Base-by-base conservation (phyloP, 2,797 vertebrate species). In the Eptatretus atami region DNA sequence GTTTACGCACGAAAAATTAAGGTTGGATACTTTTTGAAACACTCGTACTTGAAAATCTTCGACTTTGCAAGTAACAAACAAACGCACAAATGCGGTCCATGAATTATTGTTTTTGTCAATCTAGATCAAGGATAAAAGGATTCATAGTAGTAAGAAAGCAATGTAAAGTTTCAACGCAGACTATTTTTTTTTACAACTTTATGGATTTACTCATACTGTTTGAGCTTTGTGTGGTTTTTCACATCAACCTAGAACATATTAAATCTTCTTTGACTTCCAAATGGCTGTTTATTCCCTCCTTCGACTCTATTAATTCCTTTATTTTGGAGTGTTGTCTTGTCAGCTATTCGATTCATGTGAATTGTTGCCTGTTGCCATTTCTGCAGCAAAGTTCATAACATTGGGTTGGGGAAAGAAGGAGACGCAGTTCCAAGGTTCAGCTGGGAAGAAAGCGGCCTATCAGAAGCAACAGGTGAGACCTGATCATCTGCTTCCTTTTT, bases 361-460 rank as follows among this genome's bases (percentile, higher is more conserved):
- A 19, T 19, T 19, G 19, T 52, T 6, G 12, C 65, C 9, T 11
- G 9, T 53, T 68, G 67, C 2, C 65, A 71, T 69, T 66, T 70
- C 69, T 68, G 52, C 66, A 95, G 92, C 78, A 11, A 83, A 84
- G 72, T 84, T 98, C 65, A 76, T 96, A 68, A 82, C 84, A 3
- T 78, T 95, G 63, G 92, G 92, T 12, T 98, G 92, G 92, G 92
- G 92, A 31, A 92, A 82, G 76, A 95, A 95, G 70, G 88, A 98
- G 70, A 98, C 92, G 0, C 92, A 98, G 72, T 98, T 98, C 69
- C 88, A 90, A 44, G 88, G 92, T 67, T 87, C 86, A 10, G 86
- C 83, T 70, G 87, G 92, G 65, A 95, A 94, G 68, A 77, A 82
- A 68, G 83, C 85, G 1, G 83, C 86, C 0, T 79, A 79, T 70